Evolutionary conservation across 2,113 vertebrate species (phyloP).

Genomic region (Sinocyclocheilus anophthalmus): DNA sequence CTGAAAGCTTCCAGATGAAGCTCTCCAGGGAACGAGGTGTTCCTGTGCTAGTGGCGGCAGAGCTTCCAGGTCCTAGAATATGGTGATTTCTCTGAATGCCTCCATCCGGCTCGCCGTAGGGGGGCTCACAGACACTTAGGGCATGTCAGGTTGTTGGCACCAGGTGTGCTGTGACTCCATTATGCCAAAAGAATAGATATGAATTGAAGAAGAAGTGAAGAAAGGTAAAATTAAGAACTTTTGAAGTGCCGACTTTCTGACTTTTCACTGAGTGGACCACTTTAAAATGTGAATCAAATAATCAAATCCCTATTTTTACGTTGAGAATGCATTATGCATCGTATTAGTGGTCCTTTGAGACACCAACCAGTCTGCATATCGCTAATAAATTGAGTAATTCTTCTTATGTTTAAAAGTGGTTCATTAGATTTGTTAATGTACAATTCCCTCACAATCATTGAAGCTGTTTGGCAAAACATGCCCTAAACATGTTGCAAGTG

Average conservation of each 20-base stretch:
- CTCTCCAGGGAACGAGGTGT: conserved; percentile 50
- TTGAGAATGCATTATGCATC: neutral
- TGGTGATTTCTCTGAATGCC: conserved; percentile 45
- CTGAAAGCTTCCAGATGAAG: conserved; percentile 42
- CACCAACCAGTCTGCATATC: neutral
- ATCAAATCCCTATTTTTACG: neutral
- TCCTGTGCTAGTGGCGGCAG: conserved; percentile 47
- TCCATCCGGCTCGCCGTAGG: conserved; percentile 50
- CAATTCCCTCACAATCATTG: neutral
- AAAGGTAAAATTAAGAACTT: conserved; percentile 6
- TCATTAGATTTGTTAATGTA: conserved; percentile 25
- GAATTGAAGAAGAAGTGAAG: conserved; percentile 39
- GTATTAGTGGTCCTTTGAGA: neutral
- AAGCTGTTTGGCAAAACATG: conserved; percentile 16
- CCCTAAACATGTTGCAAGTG: neutral
- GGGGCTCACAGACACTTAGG: conserved; percentile 41
- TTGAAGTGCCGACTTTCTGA: conserved; percentile 10
- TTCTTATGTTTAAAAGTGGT: conserved; percentile 17
- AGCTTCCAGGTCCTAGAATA: conserved; percentile 42
- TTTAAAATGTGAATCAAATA: neutral
- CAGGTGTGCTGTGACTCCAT: conserved; percentile 46
- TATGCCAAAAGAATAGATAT: conserved; percentile 33
- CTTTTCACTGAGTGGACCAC: neutral
- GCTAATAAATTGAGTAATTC: neutral
- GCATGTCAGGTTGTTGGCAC: conserved; percentile 53